Evolutionary conservation across 2,888 invertebrate species (phyloP), one percentile per base, ranked within the genome.

Genomic region (Rhagophthalmus giganteus): DNA sequence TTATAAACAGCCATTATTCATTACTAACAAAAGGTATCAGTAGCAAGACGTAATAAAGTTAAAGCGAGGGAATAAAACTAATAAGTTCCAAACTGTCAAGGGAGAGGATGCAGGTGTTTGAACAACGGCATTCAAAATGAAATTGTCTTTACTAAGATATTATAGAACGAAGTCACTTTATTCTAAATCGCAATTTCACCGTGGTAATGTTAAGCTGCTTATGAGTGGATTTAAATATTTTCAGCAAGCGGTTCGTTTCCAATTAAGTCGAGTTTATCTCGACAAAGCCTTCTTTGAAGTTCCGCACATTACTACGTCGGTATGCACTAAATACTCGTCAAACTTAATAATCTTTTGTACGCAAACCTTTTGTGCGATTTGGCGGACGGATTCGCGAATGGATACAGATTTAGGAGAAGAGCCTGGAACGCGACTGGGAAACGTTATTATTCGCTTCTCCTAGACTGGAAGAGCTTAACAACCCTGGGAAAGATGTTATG

Each of bases 261-360:
- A 68, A 68, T 67, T 66, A 67, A 68, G 61, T 51, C 46, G 55
- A 54, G 57, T 62, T 62, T 61, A 63, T 63, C 62, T 54, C 54
- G 42, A 42, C 57, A 58, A 58, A 59, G 55, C 55, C 50, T 51
- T 49, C 60, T 60, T 59, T 62, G 59, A 59, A 61, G 57, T 56
- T 57, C 62, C 63, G 62, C 60, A 60, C 62, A 54, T 59, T 64
- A 64, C 61, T 63, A 66, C 65, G 61, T 63, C 61, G 66, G 63
- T 60, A 67, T 65, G 64, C 60, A 64, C 64, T 65, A 63, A 65
- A 62, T 63, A 62, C 68, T 72, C 74, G 70, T 72, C 72, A 74
- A 74, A 74, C 73, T 74, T 74, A 73, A 74, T 73, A 74, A 74
- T 74, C 73, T 73, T 74, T 73, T 74, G 73, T 74, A 67, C 58